Conservation (phyloP, 2,113 vertebrate species). For the Gracilinanus agilis region DNA sequence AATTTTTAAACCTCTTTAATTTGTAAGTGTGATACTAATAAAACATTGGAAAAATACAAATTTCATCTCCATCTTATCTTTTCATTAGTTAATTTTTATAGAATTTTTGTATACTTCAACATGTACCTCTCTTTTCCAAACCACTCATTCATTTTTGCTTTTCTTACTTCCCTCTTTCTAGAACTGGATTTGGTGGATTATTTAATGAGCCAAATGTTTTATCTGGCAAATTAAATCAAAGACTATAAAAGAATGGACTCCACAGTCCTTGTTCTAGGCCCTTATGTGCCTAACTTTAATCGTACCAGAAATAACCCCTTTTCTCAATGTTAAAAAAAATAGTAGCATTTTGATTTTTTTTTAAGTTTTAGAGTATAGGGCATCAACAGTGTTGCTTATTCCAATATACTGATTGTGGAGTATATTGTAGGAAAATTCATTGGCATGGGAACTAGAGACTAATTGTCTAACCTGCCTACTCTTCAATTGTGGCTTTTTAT, state of each 20-base stretch:
- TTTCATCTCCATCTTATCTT: not conserved
- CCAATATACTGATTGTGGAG: not conserved
- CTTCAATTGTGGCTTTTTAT: not conserved
- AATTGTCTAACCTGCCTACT: not conserved
- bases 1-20: conserved; percentile 63
- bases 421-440: not conserved
- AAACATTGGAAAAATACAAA: not conserved
- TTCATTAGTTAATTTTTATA: not conserved
- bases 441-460: not conserved
- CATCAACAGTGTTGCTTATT: not conserved
- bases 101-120: not conserved
- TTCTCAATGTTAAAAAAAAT: not conserved
- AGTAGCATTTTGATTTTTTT: not conserved
- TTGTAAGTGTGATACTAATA: conserved; percentile 27
- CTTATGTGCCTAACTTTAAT: not conserved
- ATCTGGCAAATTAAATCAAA: not conserved
- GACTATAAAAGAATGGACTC: not conserved
- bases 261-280: not conserved
- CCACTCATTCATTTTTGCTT: not conserved
- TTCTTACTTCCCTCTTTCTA: not conserved
- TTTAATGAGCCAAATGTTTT: not conserved
- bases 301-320: not conserved
- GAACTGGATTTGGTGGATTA: not conserved
- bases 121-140: not conserved
- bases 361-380: not conserved